phyloP scores from a whole-genome alignment of 1,140 invertebrate species.

The Euura saliciscinereae region DNA sequence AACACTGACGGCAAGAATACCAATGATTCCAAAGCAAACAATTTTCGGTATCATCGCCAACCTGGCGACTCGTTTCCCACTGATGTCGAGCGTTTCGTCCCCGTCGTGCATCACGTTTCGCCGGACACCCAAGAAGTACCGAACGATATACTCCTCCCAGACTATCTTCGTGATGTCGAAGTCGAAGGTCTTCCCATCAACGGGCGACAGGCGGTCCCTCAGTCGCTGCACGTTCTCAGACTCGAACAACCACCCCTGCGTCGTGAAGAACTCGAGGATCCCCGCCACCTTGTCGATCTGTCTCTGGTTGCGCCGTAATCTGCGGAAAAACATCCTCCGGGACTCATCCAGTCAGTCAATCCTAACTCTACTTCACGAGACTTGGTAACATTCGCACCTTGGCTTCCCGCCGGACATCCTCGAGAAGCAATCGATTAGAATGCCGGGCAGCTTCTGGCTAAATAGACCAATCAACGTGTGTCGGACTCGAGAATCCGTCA shows the following conservation, averaged over 20 bases:
- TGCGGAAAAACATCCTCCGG: conserved; percentile 37
- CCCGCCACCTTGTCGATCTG: conserved; percentile 76
- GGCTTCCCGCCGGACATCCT: conserved; percentile 72
- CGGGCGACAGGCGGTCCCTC: conserved; percentile 57
- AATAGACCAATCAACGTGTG: conserved; percentile 73
- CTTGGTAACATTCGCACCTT: conserved; percentile 63
- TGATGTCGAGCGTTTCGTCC: background rate
- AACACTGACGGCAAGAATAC: no score
- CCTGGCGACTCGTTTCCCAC: background rate
- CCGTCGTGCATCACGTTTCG: background rate
- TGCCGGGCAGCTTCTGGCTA: conserved; percentile 76
- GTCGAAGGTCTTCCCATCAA: conserved; percentile 57
- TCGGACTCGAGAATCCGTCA: conserved; percentile 69
- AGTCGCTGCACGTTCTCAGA: conserved; percentile 72
- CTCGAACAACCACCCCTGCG: conserved; percentile 81
- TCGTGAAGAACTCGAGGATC: conserved; percentile 83
- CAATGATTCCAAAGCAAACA: background rate
- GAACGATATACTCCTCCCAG: conserved; percentile 59
- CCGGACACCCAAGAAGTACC: conserved; percentile 51
- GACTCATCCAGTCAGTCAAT: background rate
- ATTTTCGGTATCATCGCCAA: background rate
- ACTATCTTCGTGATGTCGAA: conserved; percentile 59
- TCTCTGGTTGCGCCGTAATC: conserved; percentile 78
- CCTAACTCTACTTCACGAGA: background rate
- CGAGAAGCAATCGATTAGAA: conserved; percentile 72